These are phyloP conservation scores for Peucedramus taeniatus DNA, from an alignment of 2,113 vertebrate species.

Conservation along the genomic window DNA sequence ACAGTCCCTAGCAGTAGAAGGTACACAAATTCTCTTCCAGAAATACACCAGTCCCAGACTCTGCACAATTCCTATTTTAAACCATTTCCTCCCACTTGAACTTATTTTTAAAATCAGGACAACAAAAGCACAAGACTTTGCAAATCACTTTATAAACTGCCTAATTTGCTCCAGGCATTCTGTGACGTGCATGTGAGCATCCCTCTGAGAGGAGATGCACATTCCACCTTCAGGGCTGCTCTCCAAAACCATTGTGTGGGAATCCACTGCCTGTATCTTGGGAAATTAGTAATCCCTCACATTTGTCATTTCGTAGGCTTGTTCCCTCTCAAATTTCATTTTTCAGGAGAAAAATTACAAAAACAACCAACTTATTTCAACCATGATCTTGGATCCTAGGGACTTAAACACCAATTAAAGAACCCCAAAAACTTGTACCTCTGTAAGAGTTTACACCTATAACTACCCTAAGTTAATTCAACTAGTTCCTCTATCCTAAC, in stretches of 20 bases:
- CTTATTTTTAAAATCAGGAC: constrained; percentile 6
- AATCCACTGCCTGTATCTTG: neutral
- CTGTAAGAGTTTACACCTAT: neutral
- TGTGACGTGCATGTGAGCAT: neutral
- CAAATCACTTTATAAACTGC: neutral
- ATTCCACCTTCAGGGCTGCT: neutral
- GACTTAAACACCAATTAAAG: neutral
- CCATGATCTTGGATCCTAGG: neutral
- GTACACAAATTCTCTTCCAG: neutral
- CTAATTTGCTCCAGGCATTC: rapidly evolving
- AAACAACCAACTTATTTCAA: neutral
- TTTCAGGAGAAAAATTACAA: neutral
- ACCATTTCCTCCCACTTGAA: neutral
- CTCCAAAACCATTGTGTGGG: neutral
- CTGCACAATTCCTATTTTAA: neutral
- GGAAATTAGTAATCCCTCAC: neutral
- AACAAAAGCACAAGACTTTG: neutral
- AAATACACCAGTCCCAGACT: neutral
- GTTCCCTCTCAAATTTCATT: neutral
- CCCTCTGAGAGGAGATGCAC: neutral
- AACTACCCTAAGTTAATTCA: neutral
- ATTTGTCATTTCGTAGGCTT: neutral
- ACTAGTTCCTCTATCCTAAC: constrained; percentile 6
- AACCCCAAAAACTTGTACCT: neutral
- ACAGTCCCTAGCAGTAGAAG: neutral